Base-by-base conservation (phyloP, 1,140 invertebrate species). In the Drosophila pseudoobscura region DNA sequence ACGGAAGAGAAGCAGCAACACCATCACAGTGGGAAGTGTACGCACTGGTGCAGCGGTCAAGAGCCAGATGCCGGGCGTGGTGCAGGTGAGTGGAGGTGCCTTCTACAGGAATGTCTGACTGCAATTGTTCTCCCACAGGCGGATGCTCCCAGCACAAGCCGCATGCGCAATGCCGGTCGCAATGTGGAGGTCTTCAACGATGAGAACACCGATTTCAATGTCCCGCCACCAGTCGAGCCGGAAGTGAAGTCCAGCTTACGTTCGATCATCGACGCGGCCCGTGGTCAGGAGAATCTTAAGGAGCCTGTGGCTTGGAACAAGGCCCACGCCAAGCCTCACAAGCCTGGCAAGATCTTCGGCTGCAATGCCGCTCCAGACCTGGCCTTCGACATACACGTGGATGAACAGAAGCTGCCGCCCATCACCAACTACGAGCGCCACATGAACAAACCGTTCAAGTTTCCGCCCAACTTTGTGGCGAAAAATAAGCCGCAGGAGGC, bases 271-370 rank as follows among this genome's bases (percentile, higher is more conserved):
- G 93, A 93, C 71, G 91, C 92, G 39, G 92, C 93, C 24, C 92
- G 93, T 6, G 92, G 93, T 52, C 92, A 93, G 52, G 93, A 94
- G 78, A 92, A 92, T 57, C 75, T 92, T 6, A 93, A 93, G 45
- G 95, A 95, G 85, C 92, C 94, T 15, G 94, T 94, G n/a, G 92
- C 93, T 6, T 95, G 94, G 95, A 94, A 92, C 61, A 92, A 92
- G 85, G 85, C 78, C 6, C 57, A 80, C 51, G 50, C 61, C 51
- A 70, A 92, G 78, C 43, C 64, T 0, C 85, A 92, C 65, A 91
- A 92, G 75, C 56, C 55, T 2, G 69, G 75, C 0, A 78, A 78
- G 24, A 74, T 88, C 24, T 90, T 91, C 60, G 46, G 26, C 2
- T 46, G 51, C 2, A 64, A 53, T 22, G 49, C 51, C 6, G 20